A percentile compares a stretch with the other conserved stretches of the same genome.
Evolutionary conservation across 1,140 invertebrate species (phyloP).

Genomic region (Manduca sexta): DNA sequence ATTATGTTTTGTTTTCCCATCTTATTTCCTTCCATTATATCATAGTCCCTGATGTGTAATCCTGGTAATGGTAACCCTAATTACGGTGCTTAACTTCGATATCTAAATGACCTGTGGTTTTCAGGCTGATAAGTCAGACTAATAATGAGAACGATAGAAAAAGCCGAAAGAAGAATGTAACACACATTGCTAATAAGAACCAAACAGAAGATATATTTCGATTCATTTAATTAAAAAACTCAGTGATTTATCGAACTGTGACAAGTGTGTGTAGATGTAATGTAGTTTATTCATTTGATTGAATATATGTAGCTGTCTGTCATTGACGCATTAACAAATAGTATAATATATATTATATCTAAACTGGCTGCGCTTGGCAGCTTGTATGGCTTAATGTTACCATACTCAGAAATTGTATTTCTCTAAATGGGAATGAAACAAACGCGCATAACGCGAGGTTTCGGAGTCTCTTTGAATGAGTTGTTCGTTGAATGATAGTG

Average conservation of each 20-base stretch:
- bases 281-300: background rate
- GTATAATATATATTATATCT: no score
- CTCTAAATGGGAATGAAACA: no score
- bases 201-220: background rate
- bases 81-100: background rate
- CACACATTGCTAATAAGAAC: slow-evolving; percentile 1
- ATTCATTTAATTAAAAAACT: background rate
- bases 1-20: background rate
- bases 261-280: background rate
- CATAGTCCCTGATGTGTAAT: background rate
- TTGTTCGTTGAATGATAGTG: no score
- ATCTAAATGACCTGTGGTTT: slow-evolving; percentile 2
- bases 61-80: slow-evolving; percentile 1
- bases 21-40: background rate
- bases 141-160: background rate
- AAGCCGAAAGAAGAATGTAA: slow-evolving; percentile 1
- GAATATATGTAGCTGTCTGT: background rate
- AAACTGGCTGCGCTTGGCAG: no score
- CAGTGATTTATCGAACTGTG: background rate
- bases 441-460: no score
- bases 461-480: no score
- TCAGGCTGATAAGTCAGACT: slow-evolving; percentile 1
- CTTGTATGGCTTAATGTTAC: no score
- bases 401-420: no score
- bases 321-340: background rate